A percentile compares a stretch with the other conserved stretches of the same genome.
Conservation (phyloP, 1,140 invertebrate genomes). For the Drosophila lacteicornis region DNA sequence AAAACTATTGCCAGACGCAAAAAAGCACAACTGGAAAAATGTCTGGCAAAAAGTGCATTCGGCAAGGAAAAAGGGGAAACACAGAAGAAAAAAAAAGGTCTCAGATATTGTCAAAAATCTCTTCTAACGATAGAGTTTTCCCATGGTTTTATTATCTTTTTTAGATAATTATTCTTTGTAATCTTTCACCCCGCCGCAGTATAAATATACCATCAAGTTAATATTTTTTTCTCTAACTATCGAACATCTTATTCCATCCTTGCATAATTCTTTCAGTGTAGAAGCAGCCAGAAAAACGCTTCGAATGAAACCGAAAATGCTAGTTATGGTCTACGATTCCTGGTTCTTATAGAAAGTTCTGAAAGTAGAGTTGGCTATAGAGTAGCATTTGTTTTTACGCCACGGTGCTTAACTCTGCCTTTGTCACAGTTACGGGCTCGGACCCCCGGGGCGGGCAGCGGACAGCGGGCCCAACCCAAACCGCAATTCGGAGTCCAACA, state of each 20-base stretch:
- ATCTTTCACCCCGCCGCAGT: no score
- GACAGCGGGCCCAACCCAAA: conserved; percentile 33
- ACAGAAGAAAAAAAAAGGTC: no score
- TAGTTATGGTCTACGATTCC: conserved; percentile 33
- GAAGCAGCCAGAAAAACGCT: conserved; percentile 17
- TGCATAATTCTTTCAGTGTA: not conserved
- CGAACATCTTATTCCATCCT: not conserved
- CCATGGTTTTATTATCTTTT: no score
- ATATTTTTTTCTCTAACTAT: no score
- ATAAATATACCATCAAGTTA: no score
- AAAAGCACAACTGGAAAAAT: conserved; percentile 35
- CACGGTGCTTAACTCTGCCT: conserved; percentile 7
- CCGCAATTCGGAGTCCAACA: conserved; percentile 5
- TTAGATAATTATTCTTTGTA: no score
- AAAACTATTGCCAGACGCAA: conserved; percentile 25
- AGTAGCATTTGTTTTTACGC: conserved; percentile 38
- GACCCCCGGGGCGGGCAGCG: not conserved
- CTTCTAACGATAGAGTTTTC: no score
- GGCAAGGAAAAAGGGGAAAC: conserved; percentile 5
- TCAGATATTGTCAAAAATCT: no score
- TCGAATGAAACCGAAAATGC: conserved; percentile 55
- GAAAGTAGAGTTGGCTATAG: conserved; percentile 21
- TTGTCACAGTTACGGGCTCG: conserved; percentile 21
- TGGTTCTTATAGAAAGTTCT: conserved; percentile 34
- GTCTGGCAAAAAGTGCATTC: conserved; percentile 39